phyloP scores from a whole-genome alignment of 2,113 vertebrate genomes.

The Nerophis lumbriciformis region DNA sequence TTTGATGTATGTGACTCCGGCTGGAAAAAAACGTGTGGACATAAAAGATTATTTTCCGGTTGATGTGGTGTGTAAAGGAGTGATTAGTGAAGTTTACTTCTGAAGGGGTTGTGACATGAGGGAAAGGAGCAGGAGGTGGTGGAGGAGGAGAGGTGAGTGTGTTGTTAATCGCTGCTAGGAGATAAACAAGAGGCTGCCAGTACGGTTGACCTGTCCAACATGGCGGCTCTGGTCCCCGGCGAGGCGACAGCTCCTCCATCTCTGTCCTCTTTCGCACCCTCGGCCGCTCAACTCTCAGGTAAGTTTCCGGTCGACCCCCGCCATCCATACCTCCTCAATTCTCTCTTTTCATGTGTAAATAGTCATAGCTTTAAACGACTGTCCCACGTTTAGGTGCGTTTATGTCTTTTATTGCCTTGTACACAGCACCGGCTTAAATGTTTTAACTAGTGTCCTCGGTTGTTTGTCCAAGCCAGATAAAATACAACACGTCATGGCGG shows the following conservation, averaged over 20 bases:
- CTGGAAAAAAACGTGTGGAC: too few species aligned
- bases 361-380: neutral
- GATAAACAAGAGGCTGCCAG: conserved; percentile 59
- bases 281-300: conserved; percentile 40
- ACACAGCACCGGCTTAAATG: too few species aligned
- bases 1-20: too few species aligned
- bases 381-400: neutral
- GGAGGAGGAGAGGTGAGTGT: conserved; percentile 7
- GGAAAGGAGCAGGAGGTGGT: neutral
- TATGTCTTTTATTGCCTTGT: neutral
- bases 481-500: neutral
- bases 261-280: neutral
- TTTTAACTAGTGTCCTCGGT: neutral
- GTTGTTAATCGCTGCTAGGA: conserved; percentile 17
- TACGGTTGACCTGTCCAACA: conserved; percentile 40
- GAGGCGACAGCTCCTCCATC: conserved; percentile 19
- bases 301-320: conserved; percentile 33
- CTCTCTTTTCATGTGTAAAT: neutral
- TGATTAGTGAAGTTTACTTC: too few species aligned
- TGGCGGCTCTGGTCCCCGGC: conserved; percentile 57
- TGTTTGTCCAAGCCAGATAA: neutral
- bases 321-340: neutral
- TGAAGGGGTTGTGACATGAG: neutral
- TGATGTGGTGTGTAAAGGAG: neutral
- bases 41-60: too few species aligned